Base-by-base conservation (phyloP, 2,888 invertebrate genomes). In the Cloeon dipterum region DNA sequence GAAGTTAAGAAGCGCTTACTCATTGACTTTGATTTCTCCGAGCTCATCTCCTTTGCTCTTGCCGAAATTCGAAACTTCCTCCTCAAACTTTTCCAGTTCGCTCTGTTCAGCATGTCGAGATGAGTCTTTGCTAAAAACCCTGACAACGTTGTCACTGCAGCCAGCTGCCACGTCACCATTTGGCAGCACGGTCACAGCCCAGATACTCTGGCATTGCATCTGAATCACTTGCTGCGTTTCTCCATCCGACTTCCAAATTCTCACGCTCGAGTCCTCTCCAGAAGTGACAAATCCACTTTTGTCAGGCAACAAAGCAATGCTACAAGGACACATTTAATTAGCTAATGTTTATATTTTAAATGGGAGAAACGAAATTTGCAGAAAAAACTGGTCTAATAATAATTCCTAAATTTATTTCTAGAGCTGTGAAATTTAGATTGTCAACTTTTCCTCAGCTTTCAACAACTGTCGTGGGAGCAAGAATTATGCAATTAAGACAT, bases 81-180 rank as follows among this genome's bases (percentile, higher is more conserved):
- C 71, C 39, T 79, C 72, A 52, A 73, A 91, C 1, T 58, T 61
- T 37, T 70, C 65, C 10, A 74, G 51, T 0, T 64, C 58, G 0
- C 62, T 61, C 14, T 65, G 61, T 37, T 68, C 65, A 0, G 88
- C 89, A 42, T 66, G 66, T n/a, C 82, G 62, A 1, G 59, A 56
- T 0, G 73, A 62, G 49, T 78, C 70, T 40, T 65, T 63, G 0
- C 85, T 81, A 52, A 93, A 94, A 26, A 96, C 70, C 40, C 93
- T 67, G 1, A 93, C 67, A 2, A 78, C 50, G 1, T 88, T 88
- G 55, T 96, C 93, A 59, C 86, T 88, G 42, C 61, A 55, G 50
- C 89, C 96, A 26, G 83, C 73, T 13, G 81, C 85, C 47, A 98
- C 70, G 55, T 96, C 94, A 1, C 81, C 82, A 57, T 93, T 91